Evolutionary conservation across 1,140 invertebrate species (phyloP).

Genomic region (Saccostrea glomerata): DNA sequence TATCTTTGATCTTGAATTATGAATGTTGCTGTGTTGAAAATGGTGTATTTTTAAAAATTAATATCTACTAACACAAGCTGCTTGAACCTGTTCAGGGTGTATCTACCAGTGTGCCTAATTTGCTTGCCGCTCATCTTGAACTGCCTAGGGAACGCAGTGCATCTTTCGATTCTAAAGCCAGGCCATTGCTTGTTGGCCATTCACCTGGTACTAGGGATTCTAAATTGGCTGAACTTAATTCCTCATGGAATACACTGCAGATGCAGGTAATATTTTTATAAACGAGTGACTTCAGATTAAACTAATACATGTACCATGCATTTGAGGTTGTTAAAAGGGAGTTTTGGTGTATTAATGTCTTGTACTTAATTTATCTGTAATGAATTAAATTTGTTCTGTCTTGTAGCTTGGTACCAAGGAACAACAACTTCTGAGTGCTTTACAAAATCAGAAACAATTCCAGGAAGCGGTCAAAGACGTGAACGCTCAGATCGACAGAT

Average conservation of each 20-base stretch:
- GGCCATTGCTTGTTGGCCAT: constrained; percentile 44
- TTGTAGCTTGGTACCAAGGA: constrained; percentile 70
- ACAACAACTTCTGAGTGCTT: constrained; percentile 66
- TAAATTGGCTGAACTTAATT: constrained; percentile 63
- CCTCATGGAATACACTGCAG: constrained; percentile 71
- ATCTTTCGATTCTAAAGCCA: constrained; percentile 64
- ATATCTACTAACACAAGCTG: no score
- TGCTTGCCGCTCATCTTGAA: constrained; percentile 58
- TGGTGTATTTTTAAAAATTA: no score
- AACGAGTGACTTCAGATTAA: no score
- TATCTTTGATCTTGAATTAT: no score
- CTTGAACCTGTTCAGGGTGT: constrained; percentile 40
- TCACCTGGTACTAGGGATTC: constrained; percentile 17
- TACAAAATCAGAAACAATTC: constrained; percentile 71
- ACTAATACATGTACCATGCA: no score
- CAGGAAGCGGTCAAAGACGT: constrained; percentile 72
- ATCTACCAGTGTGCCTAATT: constrained; percentile 61
- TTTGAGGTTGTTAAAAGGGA: no score
- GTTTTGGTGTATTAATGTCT: no score
- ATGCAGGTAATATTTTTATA: constrained; percentile 63
- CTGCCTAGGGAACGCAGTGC: constrained; percentile 63
- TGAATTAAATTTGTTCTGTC: neutral
- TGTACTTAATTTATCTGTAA: neutral
- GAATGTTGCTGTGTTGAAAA: no score
- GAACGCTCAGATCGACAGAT: constrained; percentile 68